Percentiles rank a stretch among this genome's conserved stretches.
These are phyloP conservation scores for Nymphalis urticae DNA, from an alignment of 2,888 invertebrate genomes.

Conservation along the genomic window DNA sequence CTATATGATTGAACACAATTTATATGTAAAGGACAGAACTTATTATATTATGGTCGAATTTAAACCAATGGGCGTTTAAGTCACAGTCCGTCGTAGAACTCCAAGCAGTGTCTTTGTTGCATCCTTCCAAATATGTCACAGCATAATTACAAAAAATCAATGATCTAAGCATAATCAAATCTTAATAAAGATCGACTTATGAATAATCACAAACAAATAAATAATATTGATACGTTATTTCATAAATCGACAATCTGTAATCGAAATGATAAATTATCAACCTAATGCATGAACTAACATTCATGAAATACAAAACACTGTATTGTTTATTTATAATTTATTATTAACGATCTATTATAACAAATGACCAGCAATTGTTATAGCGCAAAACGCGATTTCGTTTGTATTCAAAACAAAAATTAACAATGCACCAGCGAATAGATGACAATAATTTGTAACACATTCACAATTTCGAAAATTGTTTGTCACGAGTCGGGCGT, in stretches of 20 bases:
- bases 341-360: slow-evolving; percentile 40
- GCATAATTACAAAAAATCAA: too few species aligned
- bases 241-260: slow-evolving; percentile 5
- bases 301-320: slow-evolving; percentile 26
- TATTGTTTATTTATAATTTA: slow-evolving; percentile 38
- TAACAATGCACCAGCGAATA: slow-evolving; percentile 42
- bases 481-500: slow-evolving; percentile 45
- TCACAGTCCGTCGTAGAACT: too few species aligned
- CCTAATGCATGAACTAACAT: slow-evolving; percentile 29
- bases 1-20: too few species aligned
- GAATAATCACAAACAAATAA: background rate
- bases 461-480: slow-evolving; percentile 46
- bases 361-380: slow-evolving; percentile 39
- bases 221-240: background rate
- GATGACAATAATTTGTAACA: slow-evolving; percentile 43
- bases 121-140: too few species aligned
- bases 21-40: too few species aligned
- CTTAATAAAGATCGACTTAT: too few species aligned
- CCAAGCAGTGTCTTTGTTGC: too few species aligned
- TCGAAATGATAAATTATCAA: slow-evolving; percentile 29
- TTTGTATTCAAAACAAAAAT: slow-evolving; percentile 41
- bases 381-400: slow-evolving; percentile 30
- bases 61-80: too few species aligned
- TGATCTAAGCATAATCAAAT: too few species aligned
- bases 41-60: too few species aligned